Evolutionary conservation across 2,888 invertebrate species (phyloP).

Genomic region (Idaea dimidiata): DNA sequence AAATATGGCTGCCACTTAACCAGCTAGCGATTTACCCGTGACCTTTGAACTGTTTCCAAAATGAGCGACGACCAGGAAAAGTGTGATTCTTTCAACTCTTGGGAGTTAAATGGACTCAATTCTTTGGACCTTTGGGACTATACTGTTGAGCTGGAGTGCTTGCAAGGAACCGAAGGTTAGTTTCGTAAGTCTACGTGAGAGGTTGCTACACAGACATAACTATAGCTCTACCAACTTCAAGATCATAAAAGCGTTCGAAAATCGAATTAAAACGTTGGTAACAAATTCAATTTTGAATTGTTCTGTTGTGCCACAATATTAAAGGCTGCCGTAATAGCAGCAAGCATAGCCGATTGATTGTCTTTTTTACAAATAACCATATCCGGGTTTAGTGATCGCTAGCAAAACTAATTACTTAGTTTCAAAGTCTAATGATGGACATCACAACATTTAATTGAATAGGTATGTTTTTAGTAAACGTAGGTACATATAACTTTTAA

Average conservation of each 20-base stretch:
- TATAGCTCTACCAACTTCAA: background rate
- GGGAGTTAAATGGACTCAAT: conserved; percentile 81
- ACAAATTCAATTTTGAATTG: background rate
- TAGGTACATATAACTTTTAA: too few species aligned
- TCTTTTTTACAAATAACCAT: conserved; percentile 9
- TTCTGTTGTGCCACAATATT: background rate
- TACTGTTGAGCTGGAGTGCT: conserved; percentile 90
- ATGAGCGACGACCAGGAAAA: conserved; percentile 75
- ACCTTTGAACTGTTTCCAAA: conserved; percentile 46
- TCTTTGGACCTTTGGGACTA: conserved; percentile 93
- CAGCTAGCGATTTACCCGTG: conserved; percentile 48
- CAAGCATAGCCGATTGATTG: background rate
- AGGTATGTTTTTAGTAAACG: too few species aligned
- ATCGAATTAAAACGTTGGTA: conserved; percentile 41
- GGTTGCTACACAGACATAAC: conserved; percentile 25
- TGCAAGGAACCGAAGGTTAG: conserved; percentile 88
- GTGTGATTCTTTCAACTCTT: conserved; percentile 71
- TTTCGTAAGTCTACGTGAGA: conserved; percentile 64
- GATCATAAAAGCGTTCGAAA: conserved; percentile 40
- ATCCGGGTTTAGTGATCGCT: conserved; percentile 21
- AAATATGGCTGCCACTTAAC: conserved; percentile 55
- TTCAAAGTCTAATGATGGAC: background rate
- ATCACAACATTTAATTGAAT: background rate
- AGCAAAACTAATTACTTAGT: conserved; percentile 10
- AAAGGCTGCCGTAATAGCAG: background rate